phyloP scores from a whole-genome alignment of 2,113 vertebrate genomes.

The Pao palembangensis region DNA sequence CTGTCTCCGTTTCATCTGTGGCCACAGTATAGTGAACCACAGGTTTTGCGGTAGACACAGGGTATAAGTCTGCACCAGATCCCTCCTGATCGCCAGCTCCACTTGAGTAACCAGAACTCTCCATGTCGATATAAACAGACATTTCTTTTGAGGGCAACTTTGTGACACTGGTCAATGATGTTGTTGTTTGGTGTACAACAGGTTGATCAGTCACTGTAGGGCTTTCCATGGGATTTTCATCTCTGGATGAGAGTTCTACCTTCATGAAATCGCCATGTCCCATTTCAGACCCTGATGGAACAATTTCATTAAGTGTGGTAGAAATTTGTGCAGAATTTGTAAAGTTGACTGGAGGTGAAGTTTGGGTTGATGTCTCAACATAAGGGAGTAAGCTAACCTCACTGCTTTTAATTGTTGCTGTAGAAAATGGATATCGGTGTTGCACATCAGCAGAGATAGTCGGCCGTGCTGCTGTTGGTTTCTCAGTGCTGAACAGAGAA shows the following conservation, averaged over 20 bases:
- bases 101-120: conserved; percentile 31
- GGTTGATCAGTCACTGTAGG: not conserved
- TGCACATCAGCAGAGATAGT: too few relatives aligned
- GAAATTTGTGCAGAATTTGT: not conserved
- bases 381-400: too few relatives aligned
- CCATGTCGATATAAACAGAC: conserved; percentile 38
- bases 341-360: not conserved
- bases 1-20: conserved; percentile 63
- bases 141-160: conserved; percentile 15
- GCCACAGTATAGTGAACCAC: conserved; percentile 24
- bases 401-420: too few relatives aligned
- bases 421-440: too few relatives aligned
- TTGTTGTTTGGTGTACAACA: conserved; percentile 2
- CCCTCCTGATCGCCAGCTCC: conserved; percentile 41
- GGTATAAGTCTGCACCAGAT: conserved; percentile 20
- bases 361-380: conserved; percentile 4
- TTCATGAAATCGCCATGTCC: conserved; percentile 5
- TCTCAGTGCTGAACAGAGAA: conserved; percentile 18
- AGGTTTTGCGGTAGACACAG: conserved; percentile 26
- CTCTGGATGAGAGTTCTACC: conserved; percentile 1
- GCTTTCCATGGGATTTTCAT: conserved; percentile 5
- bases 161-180: conserved; percentile 13
- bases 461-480: not conserved
- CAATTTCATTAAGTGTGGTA: not conserved
- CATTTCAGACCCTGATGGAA: not conserved